Evolutionary conservation across 1,140 invertebrate species (phyloP).

Genomic region (Drosophila persimilis): DNA sequence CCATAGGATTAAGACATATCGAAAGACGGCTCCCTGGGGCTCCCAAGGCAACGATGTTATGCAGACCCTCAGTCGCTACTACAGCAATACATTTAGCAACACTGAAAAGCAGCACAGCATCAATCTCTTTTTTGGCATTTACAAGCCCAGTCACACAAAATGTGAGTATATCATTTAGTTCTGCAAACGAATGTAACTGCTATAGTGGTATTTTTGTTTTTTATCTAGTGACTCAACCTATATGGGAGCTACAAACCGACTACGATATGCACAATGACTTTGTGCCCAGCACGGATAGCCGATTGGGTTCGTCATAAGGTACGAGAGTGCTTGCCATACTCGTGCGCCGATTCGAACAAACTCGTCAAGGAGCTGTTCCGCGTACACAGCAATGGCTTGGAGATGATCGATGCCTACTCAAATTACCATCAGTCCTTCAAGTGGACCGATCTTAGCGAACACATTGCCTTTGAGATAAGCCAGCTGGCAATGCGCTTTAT

Average conservation of each 20-base stretch:
- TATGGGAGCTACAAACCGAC: conserved; percentile 96
- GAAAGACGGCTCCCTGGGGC: conserved; percentile 98
- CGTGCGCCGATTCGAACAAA: conserved; percentile 77
- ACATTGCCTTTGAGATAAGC: conserved; percentile 88
- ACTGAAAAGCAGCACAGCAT: conserved; percentile 99
- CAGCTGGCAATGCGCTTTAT: conserved; percentile 93
- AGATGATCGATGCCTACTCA: conserved; percentile 84
- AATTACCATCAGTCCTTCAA: conserved; percentile 89
- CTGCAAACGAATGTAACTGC: too few species aligned
- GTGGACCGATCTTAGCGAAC: conserved; percentile 87
- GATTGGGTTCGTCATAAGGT: conserved; percentile 78
- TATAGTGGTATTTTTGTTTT: neutral
- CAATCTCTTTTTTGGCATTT: conserved; percentile 98
- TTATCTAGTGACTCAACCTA: conserved; percentile 85
- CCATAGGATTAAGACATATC: conserved; percentile 90
- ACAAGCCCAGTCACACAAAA: conserved; percentile 87
- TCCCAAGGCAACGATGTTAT: conserved; percentile 99
- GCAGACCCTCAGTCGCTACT: conserved; percentile 98
- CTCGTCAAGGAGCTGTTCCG: conserved; percentile 80
- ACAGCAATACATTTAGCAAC: conserved; percentile 99
- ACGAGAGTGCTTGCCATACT: conserved; percentile 62
- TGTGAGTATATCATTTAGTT: conserved; percentile 34
- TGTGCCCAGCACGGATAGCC: conserved; percentile 73
- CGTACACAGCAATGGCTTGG: conserved; percentile 76
- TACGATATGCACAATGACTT: conserved; percentile 93